phyloP scores from a whole-genome alignment of 1,140 invertebrate genomes.

The Megalonaias nervosa region DNA sequence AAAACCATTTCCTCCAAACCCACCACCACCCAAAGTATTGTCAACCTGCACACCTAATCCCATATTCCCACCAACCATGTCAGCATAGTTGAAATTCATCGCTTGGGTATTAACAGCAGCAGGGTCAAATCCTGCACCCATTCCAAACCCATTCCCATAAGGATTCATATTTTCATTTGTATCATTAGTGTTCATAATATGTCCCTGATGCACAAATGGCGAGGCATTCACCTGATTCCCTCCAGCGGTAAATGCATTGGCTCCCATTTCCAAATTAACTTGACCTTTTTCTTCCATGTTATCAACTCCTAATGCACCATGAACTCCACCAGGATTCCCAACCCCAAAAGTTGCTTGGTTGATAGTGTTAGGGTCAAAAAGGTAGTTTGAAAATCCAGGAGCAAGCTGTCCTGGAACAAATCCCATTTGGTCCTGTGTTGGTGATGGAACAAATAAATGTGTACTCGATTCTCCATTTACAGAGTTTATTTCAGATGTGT shows the following conservation, averaged over 20 bases:
- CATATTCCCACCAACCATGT: no score
- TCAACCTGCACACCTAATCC: no score
- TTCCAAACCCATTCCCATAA: no score
- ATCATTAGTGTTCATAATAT: no score
- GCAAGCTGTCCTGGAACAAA: constrained; percentile 22
- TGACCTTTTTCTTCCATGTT: background rate
- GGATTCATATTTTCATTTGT: no score
- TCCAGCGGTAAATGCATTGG: background rate
- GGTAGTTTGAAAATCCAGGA: background rate
- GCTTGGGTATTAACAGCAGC: background rate
- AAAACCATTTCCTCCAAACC: constrained; percentile 12
- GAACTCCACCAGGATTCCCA: background rate
- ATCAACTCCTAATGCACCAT: background rate
- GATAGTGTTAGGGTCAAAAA: background rate
- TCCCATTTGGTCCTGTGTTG: constrained; percentile 9
- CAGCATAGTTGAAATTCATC: background rate
- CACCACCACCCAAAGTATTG: background rate
- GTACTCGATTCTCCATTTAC: no score
- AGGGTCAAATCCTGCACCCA: background rate
- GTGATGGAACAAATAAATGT: no score
- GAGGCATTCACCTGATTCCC: no score
- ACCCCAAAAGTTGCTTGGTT: background rate
- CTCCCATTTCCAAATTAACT: background rate
- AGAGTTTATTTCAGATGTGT: no score
- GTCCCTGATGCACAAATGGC: no score